Conservation (phyloP, 2,888 invertebrate species). For the Meiosimyza decipiens region DNA sequence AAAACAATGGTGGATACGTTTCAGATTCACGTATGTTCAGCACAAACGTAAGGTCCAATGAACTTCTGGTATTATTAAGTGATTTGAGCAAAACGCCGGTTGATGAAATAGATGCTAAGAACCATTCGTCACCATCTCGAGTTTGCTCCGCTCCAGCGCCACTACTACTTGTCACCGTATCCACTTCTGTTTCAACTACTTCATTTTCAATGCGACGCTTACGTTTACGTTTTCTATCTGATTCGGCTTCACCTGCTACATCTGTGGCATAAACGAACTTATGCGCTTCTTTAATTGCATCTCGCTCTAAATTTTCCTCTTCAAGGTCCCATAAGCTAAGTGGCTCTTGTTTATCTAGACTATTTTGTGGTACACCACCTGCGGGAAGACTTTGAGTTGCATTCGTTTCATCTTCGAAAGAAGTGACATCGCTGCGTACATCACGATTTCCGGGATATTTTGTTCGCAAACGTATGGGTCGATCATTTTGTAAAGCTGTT, state of each 20-base stretch:
- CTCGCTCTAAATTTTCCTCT: conserved; percentile 69
- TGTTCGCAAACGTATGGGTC: conserved; percentile 61
- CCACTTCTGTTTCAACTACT: conserved; percentile 21
- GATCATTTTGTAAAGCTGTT: conserved; percentile 53
- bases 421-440: conserved; percentile 60
- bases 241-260: conserved; percentile 31
- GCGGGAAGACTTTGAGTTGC: conserved; percentile 44
- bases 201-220: not conserved
- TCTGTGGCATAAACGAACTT: conserved; percentile 46
- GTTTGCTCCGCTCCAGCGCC: conserved; percentile 39
- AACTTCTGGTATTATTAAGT: conserved; percentile 62
- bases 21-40: conserved; percentile 80
- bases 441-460: conserved; percentile 65
- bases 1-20: conserved; percentile 69
- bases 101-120: conserved; percentile 61
- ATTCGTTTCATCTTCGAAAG: conserved; percentile 46
- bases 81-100: conserved; percentile 67
- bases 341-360: conserved; percentile 52
- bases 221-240: conserved; percentile 17
- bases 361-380: conserved; percentile 48
- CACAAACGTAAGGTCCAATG: conserved; percentile 76
- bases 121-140: conserved; percentile 54
- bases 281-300: conserved; percentile 60
- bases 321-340: conserved; percentile 70
- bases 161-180: conserved; percentile 19